Conservation (phyloP, 2,797 vertebrate genomes). For the Lepus oiostolus region DNA sequence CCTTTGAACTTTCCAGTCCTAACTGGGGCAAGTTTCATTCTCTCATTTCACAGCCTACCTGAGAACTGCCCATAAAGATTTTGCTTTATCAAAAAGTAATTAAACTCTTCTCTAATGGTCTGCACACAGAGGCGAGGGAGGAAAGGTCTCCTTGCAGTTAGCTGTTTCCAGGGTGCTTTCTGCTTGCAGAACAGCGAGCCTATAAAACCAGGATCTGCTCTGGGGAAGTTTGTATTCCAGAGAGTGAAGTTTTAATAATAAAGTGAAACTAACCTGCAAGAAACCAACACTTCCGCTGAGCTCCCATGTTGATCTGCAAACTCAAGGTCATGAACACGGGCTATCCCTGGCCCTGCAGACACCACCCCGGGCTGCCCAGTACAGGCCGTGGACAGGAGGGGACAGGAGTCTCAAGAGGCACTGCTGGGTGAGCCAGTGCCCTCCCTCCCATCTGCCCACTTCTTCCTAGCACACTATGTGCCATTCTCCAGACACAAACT, state of each 20-base stretch:
- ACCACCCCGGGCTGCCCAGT: background rate
- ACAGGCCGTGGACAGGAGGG: background rate
- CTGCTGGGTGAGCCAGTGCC: background rate
- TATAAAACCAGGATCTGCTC: background rate
- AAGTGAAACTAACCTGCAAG: constrained; percentile 6
- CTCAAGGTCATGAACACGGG: background rate
- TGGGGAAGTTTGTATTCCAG: background rate
- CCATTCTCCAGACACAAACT: constrained; percentile 5
- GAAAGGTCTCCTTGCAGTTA: background rate
- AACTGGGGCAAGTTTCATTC: constrained; percentile 33
- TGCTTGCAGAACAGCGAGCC: constrained; percentile 1
- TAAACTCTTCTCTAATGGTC: constrained; percentile 32
- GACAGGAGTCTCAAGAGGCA: background rate
- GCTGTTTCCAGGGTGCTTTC: background rate
- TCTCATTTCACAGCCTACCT: constrained; percentile 16
- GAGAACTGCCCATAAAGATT: constrained; percentile 1
- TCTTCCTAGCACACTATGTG: background rate
- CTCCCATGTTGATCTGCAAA: background rate
- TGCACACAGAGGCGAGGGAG: background rate
- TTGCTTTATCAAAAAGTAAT: constrained; percentile 49
- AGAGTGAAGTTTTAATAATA: constrained; percentile 37
- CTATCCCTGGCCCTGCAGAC: background rate
- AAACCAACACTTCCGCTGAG: background rate
- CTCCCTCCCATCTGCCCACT: background rate
- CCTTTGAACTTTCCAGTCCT: constrained; percentile 14